A percentile compares a stretch with the other conserved stretches of the same genome.
Conservation (phyloP, 2,797 vertebrate species). For the Tympanoctomys barrerae region DNA sequence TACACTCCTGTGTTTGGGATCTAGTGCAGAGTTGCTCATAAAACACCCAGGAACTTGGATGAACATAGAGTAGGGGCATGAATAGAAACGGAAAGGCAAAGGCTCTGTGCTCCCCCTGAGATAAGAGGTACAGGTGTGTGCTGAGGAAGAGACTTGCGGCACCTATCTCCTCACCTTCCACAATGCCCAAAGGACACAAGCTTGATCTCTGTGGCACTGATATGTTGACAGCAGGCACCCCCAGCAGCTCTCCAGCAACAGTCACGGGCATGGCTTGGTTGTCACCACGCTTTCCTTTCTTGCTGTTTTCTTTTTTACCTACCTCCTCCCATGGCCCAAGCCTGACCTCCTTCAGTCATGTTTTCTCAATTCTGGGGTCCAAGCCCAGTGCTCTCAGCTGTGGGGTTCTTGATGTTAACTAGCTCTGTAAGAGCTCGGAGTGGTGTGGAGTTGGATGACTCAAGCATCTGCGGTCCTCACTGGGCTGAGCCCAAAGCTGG, state of each 20-base stretch:
- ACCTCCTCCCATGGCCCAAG: background rate
- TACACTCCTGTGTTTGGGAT: background rate
- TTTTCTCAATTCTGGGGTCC: background rate
- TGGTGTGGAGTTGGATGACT: background rate
- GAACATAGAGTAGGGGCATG: background rate
- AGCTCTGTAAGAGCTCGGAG: background rate
- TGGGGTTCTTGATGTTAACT: background rate
- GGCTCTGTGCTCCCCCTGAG: background rate
- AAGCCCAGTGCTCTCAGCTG: background rate
- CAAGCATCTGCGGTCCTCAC: background rate
- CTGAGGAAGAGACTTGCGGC: background rate
- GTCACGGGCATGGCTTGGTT: accelerated
- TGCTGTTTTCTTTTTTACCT: background rate
- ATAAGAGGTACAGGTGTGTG: background rate
- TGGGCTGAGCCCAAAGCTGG: background rate
- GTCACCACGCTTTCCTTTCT: background rate
- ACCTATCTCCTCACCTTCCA: background rate
- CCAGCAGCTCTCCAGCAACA: accelerated
- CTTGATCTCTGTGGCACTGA: background rate
- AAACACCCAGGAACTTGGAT: background rate
- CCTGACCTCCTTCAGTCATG: background rate
- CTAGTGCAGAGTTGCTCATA: background rate
- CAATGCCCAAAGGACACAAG: background rate
- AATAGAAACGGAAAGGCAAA: background rate
- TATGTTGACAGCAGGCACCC: background rate